Evolutionary conservation across 2,888 invertebrate genomes (phyloP), one percentile per base, ranked within the genome.

Genomic region (Cyrtodaria siliqua): DNA sequence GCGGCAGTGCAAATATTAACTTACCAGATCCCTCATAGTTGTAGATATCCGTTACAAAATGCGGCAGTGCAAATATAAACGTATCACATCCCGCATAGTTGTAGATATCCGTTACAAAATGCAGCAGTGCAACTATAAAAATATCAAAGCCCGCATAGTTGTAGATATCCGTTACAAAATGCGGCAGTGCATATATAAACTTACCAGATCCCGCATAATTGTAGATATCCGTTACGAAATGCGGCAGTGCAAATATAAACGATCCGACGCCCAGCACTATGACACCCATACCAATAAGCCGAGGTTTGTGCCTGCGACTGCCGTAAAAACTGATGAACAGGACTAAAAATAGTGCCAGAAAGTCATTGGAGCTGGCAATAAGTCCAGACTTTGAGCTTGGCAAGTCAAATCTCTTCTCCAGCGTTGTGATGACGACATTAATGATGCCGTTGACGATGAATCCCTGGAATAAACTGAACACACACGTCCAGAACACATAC

Each of bases 321-420:
- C 84, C 86, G 57, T 82, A 86, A 52, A 79, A 85, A 63, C 85
- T 85, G 49, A 85, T 71, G 1, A 68, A 61, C 12, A 85, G 56
- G 3, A 83, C 85, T 2, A 85, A 60, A 33, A 85, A 80, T 49
- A 82, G 77, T 0, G 85, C 85, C 24, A 83, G 53, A 23, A 85
- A 85, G 72, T 85, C 85, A 49, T 85, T 85, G 14, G 85, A 83
- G 40, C 83, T 83, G 20, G 78, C 83, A 9, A 85, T 82, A 14
- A 83, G 72, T n/a, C 83, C 83, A 1, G 83, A 80, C 42, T 79
- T 77, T 2, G 85, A 83, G 52, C 85, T 85, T 8, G 82, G 80
- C 20, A 85, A 69, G 18, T 83, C 83, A 50, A 82, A 85, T 24
- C 85, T 63, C 33, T 74, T 83, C 50, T 85, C 85, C 20, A 83